Evolutionary conservation across 1,140 invertebrate species (phyloP).

Genomic region (Zaprionus capensis): DNA sequence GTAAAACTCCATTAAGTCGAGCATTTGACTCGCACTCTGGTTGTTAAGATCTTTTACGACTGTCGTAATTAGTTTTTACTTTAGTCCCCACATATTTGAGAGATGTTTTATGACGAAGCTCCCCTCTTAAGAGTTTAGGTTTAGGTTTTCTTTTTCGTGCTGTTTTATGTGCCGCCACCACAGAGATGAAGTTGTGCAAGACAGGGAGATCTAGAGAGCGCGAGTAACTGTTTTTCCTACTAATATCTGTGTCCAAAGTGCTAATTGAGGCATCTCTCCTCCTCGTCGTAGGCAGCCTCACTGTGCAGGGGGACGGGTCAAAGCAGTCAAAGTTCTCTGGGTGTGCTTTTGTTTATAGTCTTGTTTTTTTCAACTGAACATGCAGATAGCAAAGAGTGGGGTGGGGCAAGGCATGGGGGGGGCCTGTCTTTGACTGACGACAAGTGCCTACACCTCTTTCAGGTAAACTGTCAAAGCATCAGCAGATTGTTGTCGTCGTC

Average conservation of each 20-base stretch:
- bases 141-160: conserved; percentile 36
- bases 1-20: conserved; percentile 32
- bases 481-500: conserved; percentile 29
- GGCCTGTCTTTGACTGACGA: conserved; percentile 59
- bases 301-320: conserved; percentile 26
- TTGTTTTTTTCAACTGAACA: conserved; percentile 16
- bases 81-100: conserved; percentile 46
- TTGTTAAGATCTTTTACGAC: conserved; percentile 67
- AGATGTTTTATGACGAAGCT: conserved; percentile 63
- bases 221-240: conserved; percentile 72
- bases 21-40: conserved; percentile 59
- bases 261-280: conserved; percentile 71
- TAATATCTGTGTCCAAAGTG: conserved; percentile 81
- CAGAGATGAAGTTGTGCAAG: background rate
- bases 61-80: conserved; percentile 73
- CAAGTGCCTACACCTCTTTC: conserved; percentile 79
- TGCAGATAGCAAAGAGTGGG: background rate
- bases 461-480: conserved; percentile 69
- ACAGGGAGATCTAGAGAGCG: conserved; percentile 1
- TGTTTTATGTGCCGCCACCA: conserved; percentile 38
- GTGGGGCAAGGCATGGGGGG: background rate
- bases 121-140: background rate
- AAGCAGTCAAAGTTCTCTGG: conserved; percentile 65
- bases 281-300: background rate
- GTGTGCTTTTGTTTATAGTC: conserved; percentile 56